Evolutionary conservation across 1,140 invertebrate genomes (phyloP), one percentile per base, ranked within the genome.

Genomic region (Dreissena polymorpha): DNA sequence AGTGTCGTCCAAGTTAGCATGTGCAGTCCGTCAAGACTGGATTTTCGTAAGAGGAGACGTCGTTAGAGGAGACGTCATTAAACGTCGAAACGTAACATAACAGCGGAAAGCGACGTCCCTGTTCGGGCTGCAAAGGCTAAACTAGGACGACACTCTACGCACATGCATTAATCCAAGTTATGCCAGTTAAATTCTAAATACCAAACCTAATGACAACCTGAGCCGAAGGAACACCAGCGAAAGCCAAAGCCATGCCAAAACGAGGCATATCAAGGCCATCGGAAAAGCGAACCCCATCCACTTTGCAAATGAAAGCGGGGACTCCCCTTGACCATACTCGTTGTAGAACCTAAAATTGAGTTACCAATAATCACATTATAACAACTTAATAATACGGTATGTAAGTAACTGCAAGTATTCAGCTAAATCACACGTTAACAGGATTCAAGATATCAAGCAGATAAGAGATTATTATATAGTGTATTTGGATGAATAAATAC

Each of bases 221-320:
- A 67, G 77, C 5, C 89, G 86, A n/a, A 92, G 27, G 63, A 88
- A 92, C 18, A 88, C 21, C 21, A 91, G 50, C 12, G 85, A 65
- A 53, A 93, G 75, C 75, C 83, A 87, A 16, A 91, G 57, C 92
- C 93, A 93, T 25, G 81, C 86, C 21, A 90, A 39, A 7, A 92
- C 13, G 7, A 92, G 74, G 25, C 72, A 85, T 0, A 93, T 53
- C 12, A 92, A 14, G 12, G 89, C 88, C 60, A 89, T 76, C 1
- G 93, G 93, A 50, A 92, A 75, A 0, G 89, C 91, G 69, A 92
- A 92, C 16, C 91, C 78, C 83, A 93, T 92, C 92, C 92, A 93
- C 0, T 88, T 90, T n/a, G 88, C 86, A 87, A 91, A 93, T 60
- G 88, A 92, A 10, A 93, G 81, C 12, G 53, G 25, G 8, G 84